Evolutionary conservation across 2,113 vertebrate genomes (phyloP), one percentile per base, ranked within the genome.

Genomic region (Dasyprocta punctata): DNA sequence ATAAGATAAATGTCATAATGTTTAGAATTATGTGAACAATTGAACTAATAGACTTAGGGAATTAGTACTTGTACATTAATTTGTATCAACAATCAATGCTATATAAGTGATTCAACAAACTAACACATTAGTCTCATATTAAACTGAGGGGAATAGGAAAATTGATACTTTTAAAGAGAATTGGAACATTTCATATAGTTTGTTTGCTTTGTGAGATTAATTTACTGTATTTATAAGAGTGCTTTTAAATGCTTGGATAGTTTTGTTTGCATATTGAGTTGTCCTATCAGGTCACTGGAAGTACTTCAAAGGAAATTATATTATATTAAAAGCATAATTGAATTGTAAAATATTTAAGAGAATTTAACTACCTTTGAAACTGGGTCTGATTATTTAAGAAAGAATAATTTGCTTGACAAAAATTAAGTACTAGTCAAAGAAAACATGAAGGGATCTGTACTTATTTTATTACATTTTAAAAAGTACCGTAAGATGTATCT

Each of bases 281-380:
- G 8, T 78, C 36, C 90, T 73, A 67, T 86, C 60, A 86, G 81
- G 61, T 78, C 92, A 96, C 60, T 44, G 73, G 86, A 89, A 95
- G 17, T 47, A 89, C 67, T 69, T 83, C 73, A 91, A 91, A 97
- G 71, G 44, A 92, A 97, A 92, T 80, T 82, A 84, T 47, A 56
- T 77, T 36, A 86, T 49, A 93, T 91, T 92, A 91, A 96, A 94
- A 75, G 60, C 81, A 78, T 91, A 86, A 89, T 28, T 91, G 65
- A 12, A 71, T 54, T 44, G 33, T 65, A 67, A 94, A 89, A 93
- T 84, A 94, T 91, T 94, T 82, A 77, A 93, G 78, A 82, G 9
- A 88, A 89, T 93, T 96, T 93, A 91, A 77, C 56, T 78, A 95
- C 26, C 80, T 97, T 97, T 20, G 28, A 82, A 96, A 94, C 78